A percentile compares a stretch with the other conserved stretches of the same genome.
Conservation (phyloP, 2,797 vertebrate genomes). For the Phrynocephalus guinanensis region DNA sequence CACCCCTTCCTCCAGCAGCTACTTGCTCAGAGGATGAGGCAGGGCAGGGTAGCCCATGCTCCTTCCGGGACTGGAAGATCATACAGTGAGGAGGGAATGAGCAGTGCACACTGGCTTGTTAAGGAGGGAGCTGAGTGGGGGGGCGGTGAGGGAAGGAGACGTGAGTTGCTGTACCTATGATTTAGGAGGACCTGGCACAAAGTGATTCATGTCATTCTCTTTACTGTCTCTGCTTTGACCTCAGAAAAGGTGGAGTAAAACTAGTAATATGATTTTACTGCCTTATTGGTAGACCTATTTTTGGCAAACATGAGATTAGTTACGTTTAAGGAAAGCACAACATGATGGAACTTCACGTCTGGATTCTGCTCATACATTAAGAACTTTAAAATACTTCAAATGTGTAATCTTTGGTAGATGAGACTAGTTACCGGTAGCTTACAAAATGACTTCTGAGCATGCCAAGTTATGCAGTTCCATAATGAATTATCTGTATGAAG, state of each 20-base stretch:
- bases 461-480: background rate
- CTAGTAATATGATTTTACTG: background rate
- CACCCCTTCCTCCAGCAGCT: no score
- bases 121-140: no score
- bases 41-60: no score
- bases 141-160: no score
- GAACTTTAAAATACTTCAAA: background rate
- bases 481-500: constrained; percentile 17
- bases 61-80: no score
- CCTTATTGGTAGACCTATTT: background rate
- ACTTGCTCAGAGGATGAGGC: no score
- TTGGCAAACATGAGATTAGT: background rate
- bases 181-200: no score
- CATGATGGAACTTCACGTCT: background rate
- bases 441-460: constrained; percentile 29
- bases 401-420: background rate
- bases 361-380: background rate
- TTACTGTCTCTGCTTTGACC: no score
- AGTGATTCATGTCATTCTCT: no score
- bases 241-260: background rate
- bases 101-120: no score
- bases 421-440: background rate
- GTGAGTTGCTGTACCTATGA: no score
- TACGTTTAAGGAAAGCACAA: background rate
- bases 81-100: no score